phyloP scores from a whole-genome alignment of 2,113 vertebrate species.

The Thymallus thymallus region DNA sequence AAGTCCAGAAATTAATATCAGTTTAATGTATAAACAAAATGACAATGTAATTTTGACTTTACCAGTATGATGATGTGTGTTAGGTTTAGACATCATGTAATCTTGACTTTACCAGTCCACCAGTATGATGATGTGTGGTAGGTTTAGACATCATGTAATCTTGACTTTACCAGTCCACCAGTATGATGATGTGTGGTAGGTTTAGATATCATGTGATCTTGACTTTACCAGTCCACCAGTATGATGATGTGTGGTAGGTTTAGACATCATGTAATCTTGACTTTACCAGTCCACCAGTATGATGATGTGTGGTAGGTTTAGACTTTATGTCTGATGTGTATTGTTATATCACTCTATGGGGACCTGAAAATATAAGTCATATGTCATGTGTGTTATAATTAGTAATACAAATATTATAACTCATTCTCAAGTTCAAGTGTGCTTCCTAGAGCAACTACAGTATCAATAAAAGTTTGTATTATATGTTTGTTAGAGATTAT shows the following conservation, averaged over 20 bases:
- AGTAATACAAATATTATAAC: constrained; percentile 47
- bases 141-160: no score
- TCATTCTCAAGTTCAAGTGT: neutral
- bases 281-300: neutral
- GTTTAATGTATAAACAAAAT: neutral
- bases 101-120: no score
- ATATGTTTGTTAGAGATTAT: neutral
- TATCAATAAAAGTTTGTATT: neutral
- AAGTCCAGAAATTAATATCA: neutral
- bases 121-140: no score
- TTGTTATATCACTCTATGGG: constrained; percentile 14
- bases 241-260: no score
- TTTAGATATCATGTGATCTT: no score
- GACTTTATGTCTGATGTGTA: constrained; percentile 6
- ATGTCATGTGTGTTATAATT: constrained; percentile 26
- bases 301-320: constrained; percentile 3
- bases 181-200: no score
- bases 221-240: no score
- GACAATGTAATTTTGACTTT: no score
- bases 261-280: no score
- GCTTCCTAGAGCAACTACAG: neutral
- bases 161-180: no score
- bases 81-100: constrained; percentile 10
- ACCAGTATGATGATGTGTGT: neutral
- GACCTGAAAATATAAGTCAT: constrained; percentile 41